Conservation (phyloP, 2,113 vertebrate genomes). For the Stercorarius parasiticus region DNA sequence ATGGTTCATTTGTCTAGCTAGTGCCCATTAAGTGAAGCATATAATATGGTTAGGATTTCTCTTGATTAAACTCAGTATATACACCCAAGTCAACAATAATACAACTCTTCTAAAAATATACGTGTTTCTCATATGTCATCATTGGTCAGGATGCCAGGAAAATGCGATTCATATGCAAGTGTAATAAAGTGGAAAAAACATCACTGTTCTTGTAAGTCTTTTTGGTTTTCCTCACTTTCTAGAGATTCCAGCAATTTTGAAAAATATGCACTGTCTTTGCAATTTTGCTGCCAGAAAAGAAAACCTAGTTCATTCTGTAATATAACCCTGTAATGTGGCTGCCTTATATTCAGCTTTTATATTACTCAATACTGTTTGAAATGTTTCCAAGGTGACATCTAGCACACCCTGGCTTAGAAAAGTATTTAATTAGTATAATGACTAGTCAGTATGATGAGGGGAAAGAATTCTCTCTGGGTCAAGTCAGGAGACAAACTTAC, state of each 20-base stretch:
- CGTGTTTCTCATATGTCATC: constrained; percentile 17
- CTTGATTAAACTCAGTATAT: constrained; percentile 38
- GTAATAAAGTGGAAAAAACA: constrained; percentile 49
- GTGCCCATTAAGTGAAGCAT: not conserved
- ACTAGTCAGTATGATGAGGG: constrained; percentile 32
- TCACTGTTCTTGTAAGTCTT: not conserved
- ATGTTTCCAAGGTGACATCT: constrained; percentile 58
- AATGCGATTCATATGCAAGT: constrained; percentile 26
- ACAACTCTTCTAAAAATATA: constrained; percentile 55
- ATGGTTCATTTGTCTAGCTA: constrained; percentile 33
- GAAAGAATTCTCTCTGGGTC: not conserved
- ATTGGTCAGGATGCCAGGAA: constrained; percentile 31
- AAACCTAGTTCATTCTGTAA: constrained; percentile 39
- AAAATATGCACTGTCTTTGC: constrained; percentile 23
- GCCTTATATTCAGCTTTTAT: constrained; percentile 25
- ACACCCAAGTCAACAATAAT: constrained; percentile 29
- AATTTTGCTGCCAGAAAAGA: constrained; percentile 50
- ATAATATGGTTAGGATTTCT: not conserved
- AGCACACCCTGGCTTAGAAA: constrained; percentile 24
- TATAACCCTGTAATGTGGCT: not conserved
- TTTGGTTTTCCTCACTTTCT: constrained; percentile 7
- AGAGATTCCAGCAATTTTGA: constrained; percentile 34
- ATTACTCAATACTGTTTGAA: constrained; percentile 45
- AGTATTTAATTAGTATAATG: constrained; percentile 69
- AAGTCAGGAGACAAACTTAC: constrained; percentile 5